Percentiles rank a stretch among this genome's conserved stretches.
Evolutionary conservation across 2,797 vertebrate species (phyloP).

Genomic region (Betta splendens): DNA sequence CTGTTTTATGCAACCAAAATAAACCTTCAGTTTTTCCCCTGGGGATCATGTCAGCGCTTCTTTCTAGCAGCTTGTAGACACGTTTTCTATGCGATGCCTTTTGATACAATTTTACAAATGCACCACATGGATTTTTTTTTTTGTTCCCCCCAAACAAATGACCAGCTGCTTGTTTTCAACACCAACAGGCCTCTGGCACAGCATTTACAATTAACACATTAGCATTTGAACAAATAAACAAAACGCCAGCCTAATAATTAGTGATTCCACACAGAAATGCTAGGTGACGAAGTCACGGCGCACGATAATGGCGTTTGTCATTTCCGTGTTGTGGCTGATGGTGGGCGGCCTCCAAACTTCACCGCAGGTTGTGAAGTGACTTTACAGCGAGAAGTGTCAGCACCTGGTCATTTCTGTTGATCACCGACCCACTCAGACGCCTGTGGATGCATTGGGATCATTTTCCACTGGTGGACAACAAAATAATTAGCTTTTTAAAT

Average conservation of each 20-base stretch:
- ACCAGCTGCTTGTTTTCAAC: constrained; percentile 15
- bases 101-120: background rate
- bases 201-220: background rate
- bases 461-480: constrained; percentile 13
- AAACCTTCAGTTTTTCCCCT: constrained; percentile 42
- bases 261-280: constrained; percentile 9
- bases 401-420: constrained; percentile 22
- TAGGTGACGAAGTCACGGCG: background rate
- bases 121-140: background rate
- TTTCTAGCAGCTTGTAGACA: constrained; percentile 16
- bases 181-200: background rate
- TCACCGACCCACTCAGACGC: constrained; percentile 1
- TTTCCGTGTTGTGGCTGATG: background rate
- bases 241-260: background rate
- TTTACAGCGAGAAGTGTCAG: constrained; percentile 5
- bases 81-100: constrained; percentile 13
- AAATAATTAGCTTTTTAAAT: constrained; percentile 16
- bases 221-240: constrained; percentile 12
- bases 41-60: constrained; percentile 38
- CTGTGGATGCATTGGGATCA: constrained; percentile 16
- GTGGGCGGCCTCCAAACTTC: background rate
- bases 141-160: constrained; percentile 10
- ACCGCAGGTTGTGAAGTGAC: constrained; percentile 12
- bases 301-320: constrained; percentile 1
- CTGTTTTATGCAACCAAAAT: constrained; percentile 38